Base-by-base conservation (phyloP, 1,140 invertebrate genomes). In the Mercenaria mercenaria region DNA sequence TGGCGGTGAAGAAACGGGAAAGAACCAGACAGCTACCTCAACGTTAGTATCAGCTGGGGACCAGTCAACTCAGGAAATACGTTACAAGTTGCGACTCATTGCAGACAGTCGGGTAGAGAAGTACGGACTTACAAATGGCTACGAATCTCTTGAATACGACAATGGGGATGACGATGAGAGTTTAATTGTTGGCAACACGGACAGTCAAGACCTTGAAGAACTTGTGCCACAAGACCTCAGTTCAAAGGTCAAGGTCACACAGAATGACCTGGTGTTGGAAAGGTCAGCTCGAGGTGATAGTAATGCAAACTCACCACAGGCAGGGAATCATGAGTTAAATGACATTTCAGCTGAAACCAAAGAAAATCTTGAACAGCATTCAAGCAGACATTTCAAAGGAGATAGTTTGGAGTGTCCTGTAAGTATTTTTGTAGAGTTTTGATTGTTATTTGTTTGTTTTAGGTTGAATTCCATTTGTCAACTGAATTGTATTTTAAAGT, bases 351-450 rank as follows among this genome's bases (percentile, higher is more conserved):
- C 20, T 20, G 76, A 56, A 50, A 76, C 37, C 69, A 41, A 72
- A 72, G 34, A 41, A 34, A 26, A 50, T 23, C 4, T 26, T 50
- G 20, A 41, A 43, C 74, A 77, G 74, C 43, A 37, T 50, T 50
- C 26, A 4, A 56, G 15, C 50, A 32, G 15, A 80, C 11, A 18
- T 39, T 74, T 94, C 11, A 94, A 93, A 34, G 95, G 95, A 82
- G 83, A 91, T 26, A 94, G 94, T 13, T 95, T 95, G 91, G 83
- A 91, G 18, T 95, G 95, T 89, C 74, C 91, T 88, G 94, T 95
- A 87, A 87, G 92, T 91, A 23, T 52, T 34, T 29, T 56, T 39
- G 13, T 67, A 26, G 8, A n/a, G 10, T 50, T 20, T 20, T 67
- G 26, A n/a, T 67, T 32, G 10, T 26, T 67, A 11, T 11, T 67